Base-by-base conservation (phyloP, 2,888 invertebrate species). In the Pandemis heparana region DNA sequence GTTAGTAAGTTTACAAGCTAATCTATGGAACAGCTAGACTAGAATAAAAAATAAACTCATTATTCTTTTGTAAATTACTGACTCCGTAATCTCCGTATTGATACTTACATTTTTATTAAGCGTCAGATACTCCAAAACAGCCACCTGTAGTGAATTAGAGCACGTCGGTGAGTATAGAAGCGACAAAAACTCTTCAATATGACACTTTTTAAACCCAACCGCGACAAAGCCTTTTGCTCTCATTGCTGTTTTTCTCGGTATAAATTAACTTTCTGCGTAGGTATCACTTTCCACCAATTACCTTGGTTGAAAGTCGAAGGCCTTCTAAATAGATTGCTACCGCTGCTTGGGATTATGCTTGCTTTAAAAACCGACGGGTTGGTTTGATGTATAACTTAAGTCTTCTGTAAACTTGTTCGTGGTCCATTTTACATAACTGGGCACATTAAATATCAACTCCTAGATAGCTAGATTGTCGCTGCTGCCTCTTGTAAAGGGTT, bases 251-350 rank as follows among this genome's bases (percentile, higher is more conserved):
- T 83, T 86, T 84, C 83, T 83, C 79, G 71, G 78, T 77, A 66
- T 62, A 53, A 63, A 71, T 59, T 56, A 82, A 86, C 85, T 86
- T 85, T 86, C 84, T 83, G 82, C 75, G 71, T 80, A 78, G 81
- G 79, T 82, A 83, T 84, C 83, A 87, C 88, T 88, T 89, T 88
- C 86, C 86, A 85, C 81, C 80, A 83, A 85, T 85, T 82, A 80
- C 77, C 77, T 79, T 51, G 68, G 67, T 68, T 80, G 83, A 86
- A 87, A 86, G 82, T 81, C 59, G 70, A 77, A 63, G 75, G 62
- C 75, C 75, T 77, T 77, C 71, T 76, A 63, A 74, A 74, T 70
- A 60, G 70, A 71, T 75, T 71, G 62, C 66, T 73, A 71, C 59
- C 38, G 71, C 51, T 66, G 66, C 38, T 72, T 32, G 38, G 14